phyloP scores from a whole-genome alignment of 2,888 invertebrate species.

The Athalia rosae region DNA sequence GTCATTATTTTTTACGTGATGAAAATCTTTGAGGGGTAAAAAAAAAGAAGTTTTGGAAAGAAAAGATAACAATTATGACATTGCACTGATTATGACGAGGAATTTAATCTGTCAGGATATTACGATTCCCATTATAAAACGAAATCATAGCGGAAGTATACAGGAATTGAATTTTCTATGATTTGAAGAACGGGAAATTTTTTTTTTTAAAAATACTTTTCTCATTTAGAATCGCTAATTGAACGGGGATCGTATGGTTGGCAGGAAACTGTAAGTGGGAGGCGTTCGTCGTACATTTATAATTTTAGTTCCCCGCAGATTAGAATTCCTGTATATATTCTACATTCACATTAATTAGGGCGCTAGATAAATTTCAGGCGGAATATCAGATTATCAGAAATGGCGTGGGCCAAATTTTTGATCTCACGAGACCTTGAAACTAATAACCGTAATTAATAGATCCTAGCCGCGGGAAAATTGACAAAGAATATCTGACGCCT shows the following conservation, averaged over 20 bases:
- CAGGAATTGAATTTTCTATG: no score
- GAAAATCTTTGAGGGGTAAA: no score
- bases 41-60: no score
- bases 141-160: no score
- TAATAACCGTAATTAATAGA: neutral
- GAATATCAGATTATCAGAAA: slow-evolving; percentile 15
- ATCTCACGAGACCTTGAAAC: slow-evolving; percentile 19
- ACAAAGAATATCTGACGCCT: neutral
- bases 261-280: slow-evolving; percentile 33
- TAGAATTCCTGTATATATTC: slow-evolving; percentile 47
- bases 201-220: neutral
- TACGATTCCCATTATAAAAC: no score
- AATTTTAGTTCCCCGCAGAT: slow-evolving; percentile 54
- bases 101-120: no score
- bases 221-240: neutral
- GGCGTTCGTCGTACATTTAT: slow-evolving; percentile 39
- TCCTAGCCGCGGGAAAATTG: neutral
- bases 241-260: slow-evolving; percentile 2
- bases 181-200: no score
- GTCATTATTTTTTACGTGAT: neutral
- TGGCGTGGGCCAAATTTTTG: slow-evolving; percentile 33
- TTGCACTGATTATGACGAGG: no score
- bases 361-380: slow-evolving; percentile 54
- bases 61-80: no score
- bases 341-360: slow-evolving; percentile 62